Conservation (phyloP, 2,888 invertebrate species). For the Cryptocephalus primarius region DNA sequence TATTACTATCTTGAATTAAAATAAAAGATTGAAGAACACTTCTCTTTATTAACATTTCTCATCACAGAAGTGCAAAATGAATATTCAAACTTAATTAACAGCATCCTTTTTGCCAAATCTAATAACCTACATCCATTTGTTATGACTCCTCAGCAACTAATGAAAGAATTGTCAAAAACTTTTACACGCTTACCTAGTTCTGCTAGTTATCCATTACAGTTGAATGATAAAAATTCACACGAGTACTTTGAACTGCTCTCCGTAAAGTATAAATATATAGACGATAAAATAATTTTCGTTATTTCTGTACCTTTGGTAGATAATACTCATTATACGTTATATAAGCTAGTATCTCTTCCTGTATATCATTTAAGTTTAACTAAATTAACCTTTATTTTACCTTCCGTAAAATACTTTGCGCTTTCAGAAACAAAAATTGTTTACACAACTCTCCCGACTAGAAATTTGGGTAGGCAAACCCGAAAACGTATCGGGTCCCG, state of each 20-base stretch:
- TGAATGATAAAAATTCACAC: slow-evolving; percentile 4
- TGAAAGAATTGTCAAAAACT: slow-evolving; percentile 8
- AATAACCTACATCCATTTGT: slow-evolving; percentile 10
- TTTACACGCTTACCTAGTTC: slow-evolving; percentile 5
- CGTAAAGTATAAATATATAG: slow-evolving; percentile 5
- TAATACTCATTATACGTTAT: slow-evolving; percentile 3
- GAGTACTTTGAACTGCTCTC: slow-evolving; percentile 1
- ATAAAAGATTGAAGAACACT: slow-evolving; percentile 10
- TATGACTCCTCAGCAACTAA: slow-evolving; percentile 9
- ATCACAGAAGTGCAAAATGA: slow-evolving; percentile 8
- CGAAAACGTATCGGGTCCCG: too few relatives aligned
- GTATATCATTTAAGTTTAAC: slow-evolving; percentile 1
- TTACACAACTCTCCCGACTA: slow-evolving; percentile 2
- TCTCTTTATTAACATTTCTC: slow-evolving; percentile 8
- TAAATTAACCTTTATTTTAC: slow-evolving; percentile 4
- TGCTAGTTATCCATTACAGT: slow-evolving; percentile 5
- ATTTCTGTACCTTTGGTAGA: slow-evolving; percentile 7
- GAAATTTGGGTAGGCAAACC: too few relatives aligned
- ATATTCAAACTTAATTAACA: slow-evolving; percentile 5
- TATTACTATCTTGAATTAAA: slow-evolving; percentile 8
- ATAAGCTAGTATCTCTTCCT: slow-evolving; percentile 6
- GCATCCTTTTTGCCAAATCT: slow-evolving; percentile 7
- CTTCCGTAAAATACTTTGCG: slow-evolving; percentile 3
- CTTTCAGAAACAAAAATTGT: slow-evolving; percentile 5
- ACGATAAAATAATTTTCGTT: slow-evolving; percentile 8